Evolutionary conservation across 2,888 invertebrate species (phyloP), one percentile per base, ranked within the genome.

Genomic region (Aphodius sticticus): DNA sequence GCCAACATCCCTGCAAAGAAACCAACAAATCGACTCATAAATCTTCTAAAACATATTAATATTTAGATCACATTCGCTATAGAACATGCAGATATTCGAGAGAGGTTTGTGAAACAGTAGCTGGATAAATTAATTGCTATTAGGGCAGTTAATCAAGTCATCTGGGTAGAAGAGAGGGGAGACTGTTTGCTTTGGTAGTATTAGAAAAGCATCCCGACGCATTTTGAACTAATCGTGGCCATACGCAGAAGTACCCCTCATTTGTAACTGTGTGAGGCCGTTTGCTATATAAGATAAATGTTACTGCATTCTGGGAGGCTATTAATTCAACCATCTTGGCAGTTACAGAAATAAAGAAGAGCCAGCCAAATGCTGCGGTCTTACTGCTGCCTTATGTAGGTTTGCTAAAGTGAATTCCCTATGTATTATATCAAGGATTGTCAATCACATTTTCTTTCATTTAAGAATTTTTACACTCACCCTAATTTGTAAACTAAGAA

Each of bases 281-380:
- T 84, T 84, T 82, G 83, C 84, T 81, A 84, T 83, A 83, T 82
- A 86, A 88, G 88, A 88, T 86, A 84, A 84, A 88, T 88, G 88
- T 84, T 86, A 83, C 86, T 84, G 86, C 87, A 88, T 88, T 87
- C 85, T 87, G 87, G 79, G 83, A 82, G 84, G 87, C 87, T 87
- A 88, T 88, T 87, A 88, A 88, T 88, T 85, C 86, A 85, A 78
- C 26, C 78, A 80, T 78, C 81, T 82, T 88, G 87, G 86, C 88
- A 87, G 86, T 83, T 86, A 87, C 88, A 78, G 85, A 88, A 88
- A 88, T 88, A 88, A 85, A 78, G 80, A 78, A 75, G 77, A 14
- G 69, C 77, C 53, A 1, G 26, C 26, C 26, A 26, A 26, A 26
- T 26, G 26, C 26, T 26, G 26, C 26, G 3, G 26, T 26, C 26